phyloP scores from a whole-genome alignment of 1,140 invertebrate genomes.

The Pararge aegeria region DNA sequence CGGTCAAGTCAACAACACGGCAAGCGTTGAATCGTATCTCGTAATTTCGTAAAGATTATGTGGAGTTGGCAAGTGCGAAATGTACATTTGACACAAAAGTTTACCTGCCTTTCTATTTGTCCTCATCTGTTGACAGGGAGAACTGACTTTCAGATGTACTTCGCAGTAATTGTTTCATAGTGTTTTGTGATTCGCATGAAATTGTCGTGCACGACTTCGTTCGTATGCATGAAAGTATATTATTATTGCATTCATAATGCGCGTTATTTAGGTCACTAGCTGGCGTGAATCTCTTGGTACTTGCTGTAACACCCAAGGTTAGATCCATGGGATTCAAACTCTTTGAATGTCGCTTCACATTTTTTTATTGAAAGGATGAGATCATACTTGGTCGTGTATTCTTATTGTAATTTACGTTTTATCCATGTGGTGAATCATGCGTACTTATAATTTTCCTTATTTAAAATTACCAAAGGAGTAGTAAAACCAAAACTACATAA shows the following conservation, averaged over 20 bases:
- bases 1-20: conserved; percentile 44
- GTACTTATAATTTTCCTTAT: not conserved
- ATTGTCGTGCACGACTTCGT: conserved; percentile 37
- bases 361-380: conserved; percentile 19
- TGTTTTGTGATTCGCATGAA: conserved; percentile 22
- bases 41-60: conserved; percentile 39
- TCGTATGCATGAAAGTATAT: conserved; percentile 65
- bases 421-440: conserved; percentile 11
- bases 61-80: conserved; percentile 45
- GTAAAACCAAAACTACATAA: no score
- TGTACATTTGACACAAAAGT: not conserved
- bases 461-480: no score
- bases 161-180: conserved; percentile 16
- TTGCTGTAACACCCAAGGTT: conserved; percentile 8
- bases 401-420: conserved; percentile 12
- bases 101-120: not conserved
- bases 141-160: not conserved
- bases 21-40: conserved; percentile 35
- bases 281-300: conserved; percentile 27
- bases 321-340: not conserved
- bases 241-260: conserved; percentile 64
- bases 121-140: not conserved
- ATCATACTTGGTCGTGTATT: conserved; percentile 23
- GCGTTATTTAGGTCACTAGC: conserved; percentile 60
- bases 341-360: not conserved